These are phyloP conservation scores for Lithophane semibrunnea DNA, from an alignment of 2,888 invertebrate genomes.

Conservation along the genomic window DNA sequence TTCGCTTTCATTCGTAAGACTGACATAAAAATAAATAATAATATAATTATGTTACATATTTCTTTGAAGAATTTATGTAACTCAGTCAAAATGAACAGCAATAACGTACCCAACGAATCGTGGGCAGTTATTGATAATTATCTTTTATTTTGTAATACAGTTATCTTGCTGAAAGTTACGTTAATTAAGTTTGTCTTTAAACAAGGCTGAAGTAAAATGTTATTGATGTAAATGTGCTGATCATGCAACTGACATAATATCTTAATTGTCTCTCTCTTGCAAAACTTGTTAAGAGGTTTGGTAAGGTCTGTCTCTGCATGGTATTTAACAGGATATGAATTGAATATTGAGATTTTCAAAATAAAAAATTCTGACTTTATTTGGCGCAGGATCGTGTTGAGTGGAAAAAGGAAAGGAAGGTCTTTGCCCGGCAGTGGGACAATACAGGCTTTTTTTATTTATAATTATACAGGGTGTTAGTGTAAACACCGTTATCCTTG, in stretches of 20 bases:
- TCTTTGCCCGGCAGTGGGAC: too few species aligned
- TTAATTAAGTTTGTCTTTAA: conserved; percentile 35
- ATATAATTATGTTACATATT: not conserved
- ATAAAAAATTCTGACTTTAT: not conserved
- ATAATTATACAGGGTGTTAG: too few species aligned
- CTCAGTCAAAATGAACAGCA: not conserved
- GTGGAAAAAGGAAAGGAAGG: too few species aligned
- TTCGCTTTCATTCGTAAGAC: not conserved
- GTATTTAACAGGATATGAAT: not conserved
- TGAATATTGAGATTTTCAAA: not conserved
- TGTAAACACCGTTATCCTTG: too few species aligned
- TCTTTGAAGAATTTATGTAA: conserved; percentile 8
- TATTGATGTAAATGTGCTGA: conserved; percentile 26
- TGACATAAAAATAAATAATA: conserved; percentile 6
- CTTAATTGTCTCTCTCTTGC: conserved; percentile 33
- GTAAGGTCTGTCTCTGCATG: not conserved
- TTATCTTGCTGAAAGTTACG: conserved; percentile 15
- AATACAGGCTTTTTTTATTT: too few species aligned
- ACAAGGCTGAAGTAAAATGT: conserved; percentile 17
- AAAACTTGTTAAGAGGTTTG: conserved; percentile 11
- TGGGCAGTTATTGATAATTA: conserved; percentile 15
- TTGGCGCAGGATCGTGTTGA: not conserved
- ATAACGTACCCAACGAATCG: not conserved
- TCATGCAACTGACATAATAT: conserved; percentile 25
- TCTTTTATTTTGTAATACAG: conserved; percentile 24